Evolutionary conservation across 2,888 invertebrate genomes (phyloP), one percentile per base, ranked within the genome.

Genomic region (Drosophila longiperda): DNA sequence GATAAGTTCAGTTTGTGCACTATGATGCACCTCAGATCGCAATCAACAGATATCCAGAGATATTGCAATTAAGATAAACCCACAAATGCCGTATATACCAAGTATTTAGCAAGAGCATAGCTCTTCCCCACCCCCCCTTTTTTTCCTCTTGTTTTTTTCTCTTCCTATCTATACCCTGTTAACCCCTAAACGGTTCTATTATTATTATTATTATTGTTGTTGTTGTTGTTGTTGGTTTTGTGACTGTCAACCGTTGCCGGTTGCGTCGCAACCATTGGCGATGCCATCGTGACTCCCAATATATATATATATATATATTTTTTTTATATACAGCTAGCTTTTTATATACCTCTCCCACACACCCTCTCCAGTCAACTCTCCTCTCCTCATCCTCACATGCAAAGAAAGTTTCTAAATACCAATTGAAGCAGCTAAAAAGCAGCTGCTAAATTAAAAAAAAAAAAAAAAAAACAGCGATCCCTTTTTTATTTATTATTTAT

Each of bases 41-140:
- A 74, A 87, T 90, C 86, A 73, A 54, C 60, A 78, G 86, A 83
- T 87, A 90, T 86, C 65, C 79, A 73, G 54, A 79, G 86, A 87
- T 87, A 90, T 86, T 88, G 86, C 86, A 87, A 87, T 87, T 87
- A 87, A 87, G 86, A 87, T 87, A 87, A 90, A 83, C 63, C 80
- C 80, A 75, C 78, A 75, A 77, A 68, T 63, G 78, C 59, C 73
- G 81, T 77, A 72, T 52, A 64, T 58, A 61, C 61, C 64, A 54
- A 72, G 65, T 78, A 74, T 72, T 81, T 80, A 77, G 77, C 67
- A 64, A 73, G 48, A 67, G 60, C 48, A 58, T 9, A 59, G 54
- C 33, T 32, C 7, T 50, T 15, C 38, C 8, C 20, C 12, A 17
- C 20, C 32, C 32, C 17, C 33, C 36, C 26, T 26, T 26, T 26